Evolutionary conservation across 2,113 vertebrate genomes (phyloP), one percentile per base, ranked within the genome.

Genomic region (Datnioides undecimradiatus): DNA sequence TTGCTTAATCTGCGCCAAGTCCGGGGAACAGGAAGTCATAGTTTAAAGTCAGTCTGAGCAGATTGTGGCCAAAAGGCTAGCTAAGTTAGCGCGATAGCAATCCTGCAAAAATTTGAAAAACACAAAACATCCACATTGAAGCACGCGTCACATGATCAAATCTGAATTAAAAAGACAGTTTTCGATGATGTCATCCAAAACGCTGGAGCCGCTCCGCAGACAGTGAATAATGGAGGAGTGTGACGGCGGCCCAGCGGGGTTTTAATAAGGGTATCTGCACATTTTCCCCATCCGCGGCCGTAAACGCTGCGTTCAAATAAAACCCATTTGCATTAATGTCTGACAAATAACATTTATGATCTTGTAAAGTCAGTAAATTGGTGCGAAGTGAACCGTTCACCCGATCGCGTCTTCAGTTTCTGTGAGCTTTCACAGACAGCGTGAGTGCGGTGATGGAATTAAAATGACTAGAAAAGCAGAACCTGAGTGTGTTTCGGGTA

Each of bases 1-100:
- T 67, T 82, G 82, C 65, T 79, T 76, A 55, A 83, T 74, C 60
- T 36, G 1, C 62, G 73, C 77, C 73, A 76, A 65, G 46, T 36
- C 46, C 60, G 23, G 65, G 17, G 63, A 51, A 27, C 7, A 21
- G 10, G 23, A 55, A 76, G 52, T 74, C 31, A 7, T 4, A 17
- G 19, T 72, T 40, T 54, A 29, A 67, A 75, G 34, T 9, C 17
- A 43, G 48, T 3, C 33, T 16, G 49, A 49, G 38, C n/a, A 29
- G 21, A n/a, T 5, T 38, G 43, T 58, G 31, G 6, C 0, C 51
- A 29, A 10, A 12, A 27, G 31, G 23, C 25, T 10, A 3, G 29
- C 62, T n/a, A 1, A 1, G 7, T 40, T 57, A 51, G 43, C 4
- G 0, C 19, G 14, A n/a, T n/a, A n/a, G n/a, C n/a, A n/a, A n/a